Conservation (phyloP, 2,888 invertebrate species). For the Hydriomena furcata region DNA sequence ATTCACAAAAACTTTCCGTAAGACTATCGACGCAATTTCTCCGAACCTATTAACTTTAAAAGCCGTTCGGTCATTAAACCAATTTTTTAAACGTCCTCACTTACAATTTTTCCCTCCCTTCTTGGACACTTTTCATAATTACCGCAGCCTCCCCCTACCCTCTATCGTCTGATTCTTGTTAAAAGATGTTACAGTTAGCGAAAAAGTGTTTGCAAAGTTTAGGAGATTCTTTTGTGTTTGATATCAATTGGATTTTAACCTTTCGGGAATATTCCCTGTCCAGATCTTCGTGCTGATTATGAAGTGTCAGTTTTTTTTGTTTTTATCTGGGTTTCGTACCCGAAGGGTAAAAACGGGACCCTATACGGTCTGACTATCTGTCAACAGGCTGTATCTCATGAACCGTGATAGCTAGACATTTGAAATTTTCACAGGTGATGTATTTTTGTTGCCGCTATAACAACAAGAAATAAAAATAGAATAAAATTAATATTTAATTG, state of each 20-base stretch:
- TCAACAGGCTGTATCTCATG: too few relatives aligned
- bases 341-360: too few relatives aligned
- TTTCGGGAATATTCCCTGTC: not conserved
- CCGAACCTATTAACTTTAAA: constrained; percentile 79
- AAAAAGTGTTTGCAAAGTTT: constrained; percentile 43
- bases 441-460: not conserved
- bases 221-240: constrained; percentile 24
- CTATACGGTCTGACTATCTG: too few relatives aligned
- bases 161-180: constrained; percentile 52
- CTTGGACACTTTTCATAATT: constrained; percentile 81
- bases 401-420: too few relatives aligned
- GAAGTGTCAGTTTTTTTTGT: too few relatives aligned
- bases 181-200: constrained; percentile 75
- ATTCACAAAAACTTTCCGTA: constrained; percentile 10
- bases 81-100: constrained; percentile 73
- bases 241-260: constrained; percentile 31
- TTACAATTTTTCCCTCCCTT: constrained; percentile 68
- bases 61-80: constrained; percentile 77
- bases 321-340: not conserved
- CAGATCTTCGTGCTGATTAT: too few relatives aligned
- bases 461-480: too few relatives aligned
- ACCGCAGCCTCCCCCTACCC: constrained; percentile 57
- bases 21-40: constrained; percentile 59
- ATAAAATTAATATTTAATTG: too few relatives aligned
- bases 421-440: too few relatives aligned